Percentiles rank a stretch among this genome's conserved stretches.
Conservation (phyloP, 92 coral and sea anemone genomes). For the Blastomussa wellsi region DNA sequence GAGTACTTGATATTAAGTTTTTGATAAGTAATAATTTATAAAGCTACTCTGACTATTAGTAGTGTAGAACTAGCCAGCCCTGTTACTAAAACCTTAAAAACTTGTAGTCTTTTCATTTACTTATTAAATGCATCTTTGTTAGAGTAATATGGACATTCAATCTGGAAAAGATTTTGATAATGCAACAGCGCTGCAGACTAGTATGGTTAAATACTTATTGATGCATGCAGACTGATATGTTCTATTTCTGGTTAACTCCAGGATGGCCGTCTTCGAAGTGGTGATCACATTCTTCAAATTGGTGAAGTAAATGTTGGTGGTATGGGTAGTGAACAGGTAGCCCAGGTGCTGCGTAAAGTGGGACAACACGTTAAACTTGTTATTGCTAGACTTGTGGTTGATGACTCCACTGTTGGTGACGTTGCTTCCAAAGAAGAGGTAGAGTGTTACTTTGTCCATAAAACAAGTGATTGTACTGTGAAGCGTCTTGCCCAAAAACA, state of each 20-base stretch:
- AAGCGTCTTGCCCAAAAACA: too few relatives aligned
- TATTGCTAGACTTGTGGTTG: constrained; percentile 83
- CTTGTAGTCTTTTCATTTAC: background rate
- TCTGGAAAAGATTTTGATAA: background rate
- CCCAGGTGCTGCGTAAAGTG: constrained; percentile 94
- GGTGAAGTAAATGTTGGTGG: constrained; percentile 99
- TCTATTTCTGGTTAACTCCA: constrained; percentile 7
- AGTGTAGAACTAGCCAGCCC: too few relatives aligned
- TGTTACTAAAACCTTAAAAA: too few relatives aligned
- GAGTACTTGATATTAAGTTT: background rate
- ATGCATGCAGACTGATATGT: background rate
- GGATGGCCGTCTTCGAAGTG: constrained; percentile 96
- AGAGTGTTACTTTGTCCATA: background rate
- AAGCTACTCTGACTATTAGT: background rate
- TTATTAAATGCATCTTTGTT: too few relatives aligned
- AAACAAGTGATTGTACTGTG: too few relatives aligned
- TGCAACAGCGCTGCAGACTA: background rate
- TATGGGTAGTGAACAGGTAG: constrained; percentile 99
- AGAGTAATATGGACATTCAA: background rate
- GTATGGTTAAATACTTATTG: background rate
- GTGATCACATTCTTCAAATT: constrained; percentile 97
- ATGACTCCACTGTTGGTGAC: constrained; percentile 63
- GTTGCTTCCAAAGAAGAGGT: constrained; percentile 62
- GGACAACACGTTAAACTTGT: constrained; percentile 94
- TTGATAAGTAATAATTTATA: background rate